Conservation (phyloP, 1,140 invertebrate genomes). For the Drosophila athabasca region DNA sequence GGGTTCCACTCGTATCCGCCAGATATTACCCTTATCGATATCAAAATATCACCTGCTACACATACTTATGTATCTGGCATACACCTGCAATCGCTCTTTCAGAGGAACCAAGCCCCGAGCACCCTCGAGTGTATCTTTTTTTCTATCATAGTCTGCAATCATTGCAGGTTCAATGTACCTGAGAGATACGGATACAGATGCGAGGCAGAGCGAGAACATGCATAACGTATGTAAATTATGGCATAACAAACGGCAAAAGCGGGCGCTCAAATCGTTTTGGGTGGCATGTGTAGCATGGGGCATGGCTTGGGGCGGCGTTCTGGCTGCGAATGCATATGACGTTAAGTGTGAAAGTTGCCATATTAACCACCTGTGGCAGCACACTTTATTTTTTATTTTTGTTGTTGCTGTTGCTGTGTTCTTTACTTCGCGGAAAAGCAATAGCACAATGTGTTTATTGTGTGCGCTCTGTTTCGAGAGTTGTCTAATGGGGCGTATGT, state of each 20-base stretch:
- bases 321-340: constrained; percentile 47
- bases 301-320: no score
- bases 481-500: constrained; percentile 73
- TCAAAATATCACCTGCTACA: no score
- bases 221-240: constrained; percentile 81
- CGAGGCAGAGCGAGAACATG: constrained; percentile 49
- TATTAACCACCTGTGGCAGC: constrained; percentile 79
- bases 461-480: constrained; percentile 45
- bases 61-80: no score
- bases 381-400: not conserved
- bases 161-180: constrained; percentile 79
- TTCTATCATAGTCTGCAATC: constrained; percentile 45
- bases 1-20: no score
- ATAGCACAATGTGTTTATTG: constrained; percentile 63
- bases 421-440: constrained; percentile 33
- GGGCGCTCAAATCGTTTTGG: constrained; percentile 6
- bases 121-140: constrained; percentile 7
- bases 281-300: not conserved
- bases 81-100: no score
- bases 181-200: constrained; percentile 43
- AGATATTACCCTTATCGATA: no score
- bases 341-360: constrained; percentile 74
- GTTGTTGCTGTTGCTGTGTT: not conserved
- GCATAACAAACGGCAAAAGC: constrained; percentile 52
- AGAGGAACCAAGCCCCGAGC: no score